phyloP scores from a whole-genome alignment of 2,888 invertebrate species.

The Tenthredo mesomela region DNA sequence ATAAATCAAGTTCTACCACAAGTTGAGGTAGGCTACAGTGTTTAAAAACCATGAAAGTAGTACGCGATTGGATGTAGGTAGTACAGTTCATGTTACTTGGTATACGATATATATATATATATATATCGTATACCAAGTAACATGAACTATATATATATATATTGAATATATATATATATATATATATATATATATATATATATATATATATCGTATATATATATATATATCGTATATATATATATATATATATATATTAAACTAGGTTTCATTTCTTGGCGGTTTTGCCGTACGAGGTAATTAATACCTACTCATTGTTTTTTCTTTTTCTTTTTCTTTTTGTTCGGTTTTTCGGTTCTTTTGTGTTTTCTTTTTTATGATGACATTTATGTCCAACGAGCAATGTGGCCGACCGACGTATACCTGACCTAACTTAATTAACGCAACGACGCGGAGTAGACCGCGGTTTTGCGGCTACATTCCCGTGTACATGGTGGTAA shows the following conservation, averaged over 20 bases:
- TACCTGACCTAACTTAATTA: constrained; percentile 74
- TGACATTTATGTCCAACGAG: constrained; percentile 73
- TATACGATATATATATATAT: no score
- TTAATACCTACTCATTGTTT: constrained; percentile 70
- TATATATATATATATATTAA: neutral
- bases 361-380: neutral
- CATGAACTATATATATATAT: no score
- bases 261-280: neutral
- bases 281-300: constrained; percentile 60
- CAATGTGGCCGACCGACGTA: constrained; percentile 72
- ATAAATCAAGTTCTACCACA: neutral
- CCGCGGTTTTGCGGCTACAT: constrained; percentile 74
- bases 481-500: constrained; percentile 33
- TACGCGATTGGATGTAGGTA: neutral
- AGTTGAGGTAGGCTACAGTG: neutral
- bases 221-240: no score
- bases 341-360: neutral
- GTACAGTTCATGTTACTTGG: neutral
- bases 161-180: no score
- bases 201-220: no score
- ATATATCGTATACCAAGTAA: no score
- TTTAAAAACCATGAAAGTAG: neutral
- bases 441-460: constrained; percentile 76
- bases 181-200: no score
- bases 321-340: neutral